Evolutionary conservation across 2,113 vertebrate species (phyloP).

Genomic region (Ceratotherium simum): DNA sequence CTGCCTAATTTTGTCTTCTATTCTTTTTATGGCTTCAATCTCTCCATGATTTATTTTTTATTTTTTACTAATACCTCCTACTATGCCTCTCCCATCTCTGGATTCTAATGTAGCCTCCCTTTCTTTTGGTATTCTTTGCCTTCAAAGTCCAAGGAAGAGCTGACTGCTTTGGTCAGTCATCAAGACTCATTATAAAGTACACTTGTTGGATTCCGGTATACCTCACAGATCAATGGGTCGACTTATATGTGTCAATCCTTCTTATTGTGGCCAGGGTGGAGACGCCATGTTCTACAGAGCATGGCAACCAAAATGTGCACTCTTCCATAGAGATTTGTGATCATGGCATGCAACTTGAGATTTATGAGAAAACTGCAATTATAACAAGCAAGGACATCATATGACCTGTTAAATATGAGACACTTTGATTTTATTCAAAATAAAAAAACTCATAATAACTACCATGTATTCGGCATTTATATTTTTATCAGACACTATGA

Average conservation of each 20-base stretch:
- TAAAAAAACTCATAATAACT: background rate
- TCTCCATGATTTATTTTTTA: background rate
- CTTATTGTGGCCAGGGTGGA: background rate
- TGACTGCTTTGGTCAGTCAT: background rate
- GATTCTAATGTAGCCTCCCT: background rate
- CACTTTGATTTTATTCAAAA: background rate
- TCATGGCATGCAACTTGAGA: background rate
- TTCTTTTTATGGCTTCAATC: background rate
- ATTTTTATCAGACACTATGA: background rate
- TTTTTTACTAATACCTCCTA: background rate
- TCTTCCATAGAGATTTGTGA: background rate
- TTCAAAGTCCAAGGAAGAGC: background rate
- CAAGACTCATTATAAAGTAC: background rate
- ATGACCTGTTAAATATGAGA: background rate
- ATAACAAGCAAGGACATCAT: background rate
- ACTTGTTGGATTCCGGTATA: background rate
- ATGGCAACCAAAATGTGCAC: background rate
- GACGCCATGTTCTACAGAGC: background rate
- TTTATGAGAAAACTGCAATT: background rate
- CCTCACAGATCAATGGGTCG: background rate
- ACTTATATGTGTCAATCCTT: background rate
- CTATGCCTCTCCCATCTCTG: rapidly evolving
- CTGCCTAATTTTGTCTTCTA: background rate
- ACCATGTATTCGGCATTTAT: background rate
- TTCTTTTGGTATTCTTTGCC: background rate